Evolutionary conservation across 2,797 vertebrate species (phyloP), one percentile per base, ranked within the genome.

Genomic region (Uromys caudimaculatus): DNA sequence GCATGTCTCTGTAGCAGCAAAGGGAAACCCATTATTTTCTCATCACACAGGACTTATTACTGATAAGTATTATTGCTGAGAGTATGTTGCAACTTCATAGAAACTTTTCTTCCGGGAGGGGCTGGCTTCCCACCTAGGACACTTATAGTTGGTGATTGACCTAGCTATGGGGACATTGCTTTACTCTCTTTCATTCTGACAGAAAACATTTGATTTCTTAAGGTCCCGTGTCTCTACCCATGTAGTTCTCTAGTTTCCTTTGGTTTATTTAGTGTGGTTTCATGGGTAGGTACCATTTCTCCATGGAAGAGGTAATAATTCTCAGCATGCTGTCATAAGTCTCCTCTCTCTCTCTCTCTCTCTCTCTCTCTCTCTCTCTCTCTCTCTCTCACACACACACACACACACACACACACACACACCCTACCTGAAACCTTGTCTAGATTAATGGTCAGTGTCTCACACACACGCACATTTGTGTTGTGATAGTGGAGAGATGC

Each of bases 391-490:
- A 1, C 75, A 6, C 75, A 17, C 47, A 77, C 76, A 77, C 75
- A 77, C 52, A 79, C 76, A 78, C 77, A 76, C 75, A 76, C 27
- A 50, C 75, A 77, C 47, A 52, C 75, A 52, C 19, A 67, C 64
- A 16, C 44, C 3, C 44, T 44, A 44, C 81, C 81, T 83, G 38
- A 98, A 98, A 97, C 97, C 97, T 73, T 95, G 96, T 97, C 97
- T 97, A 98, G 98, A 98, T 98, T 98, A 98, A 98, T 98, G 98
- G 98, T 98, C 98, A 98, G 98, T 98, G 98, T 98, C 98, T 98
- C 98, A 98, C 97, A 96, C 98, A 97, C 98, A 98, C 91, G 96
- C 98, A 98, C 98, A 98, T 98, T 98, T 98, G 98, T 98, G 98
- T 98, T 98, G 98, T 98, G 98, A 98, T 98, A 98, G 98, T 98